Conservation (phyloP, 2,797 vertebrate genomes). For the Brachyrhaphis roseni region DNA sequence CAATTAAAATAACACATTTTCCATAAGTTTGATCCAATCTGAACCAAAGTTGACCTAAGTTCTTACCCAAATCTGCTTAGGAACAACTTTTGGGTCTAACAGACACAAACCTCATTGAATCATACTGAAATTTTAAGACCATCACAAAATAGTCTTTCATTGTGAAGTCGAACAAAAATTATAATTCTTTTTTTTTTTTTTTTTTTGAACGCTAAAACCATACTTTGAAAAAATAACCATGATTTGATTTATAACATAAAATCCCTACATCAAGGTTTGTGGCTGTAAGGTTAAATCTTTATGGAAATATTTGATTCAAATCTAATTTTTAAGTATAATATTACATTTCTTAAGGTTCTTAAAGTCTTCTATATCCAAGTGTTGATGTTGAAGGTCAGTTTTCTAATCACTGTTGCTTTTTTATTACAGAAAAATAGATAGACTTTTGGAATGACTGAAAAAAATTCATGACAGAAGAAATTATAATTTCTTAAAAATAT, state of each 20-base stretch:
- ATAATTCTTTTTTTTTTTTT: background rate
- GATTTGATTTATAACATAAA: background rate
- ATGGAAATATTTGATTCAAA: background rate
- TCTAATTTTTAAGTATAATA: background rate
- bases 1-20: background rate
- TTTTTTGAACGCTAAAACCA: background rate
- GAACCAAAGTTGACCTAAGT: background rate
- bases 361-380: background rate
- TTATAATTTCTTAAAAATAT: background rate
- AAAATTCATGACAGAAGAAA: background rate
- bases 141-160: background rate
- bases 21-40: background rate
- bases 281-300: background rate
- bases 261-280: background rate
- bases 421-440: background rate
- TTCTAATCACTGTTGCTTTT: background rate
- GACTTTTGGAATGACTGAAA: background rate
- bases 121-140: background rate
- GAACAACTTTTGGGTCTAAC: background rate
- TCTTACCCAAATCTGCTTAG: background rate
- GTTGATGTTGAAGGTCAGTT: background rate
- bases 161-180: background rate
- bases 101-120: background rate
- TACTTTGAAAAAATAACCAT: background rate
- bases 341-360: background rate